phyloP scores from a whole-genome alignment of 2,888 invertebrate genomes.

The Linyphia triangularis region DNA sequence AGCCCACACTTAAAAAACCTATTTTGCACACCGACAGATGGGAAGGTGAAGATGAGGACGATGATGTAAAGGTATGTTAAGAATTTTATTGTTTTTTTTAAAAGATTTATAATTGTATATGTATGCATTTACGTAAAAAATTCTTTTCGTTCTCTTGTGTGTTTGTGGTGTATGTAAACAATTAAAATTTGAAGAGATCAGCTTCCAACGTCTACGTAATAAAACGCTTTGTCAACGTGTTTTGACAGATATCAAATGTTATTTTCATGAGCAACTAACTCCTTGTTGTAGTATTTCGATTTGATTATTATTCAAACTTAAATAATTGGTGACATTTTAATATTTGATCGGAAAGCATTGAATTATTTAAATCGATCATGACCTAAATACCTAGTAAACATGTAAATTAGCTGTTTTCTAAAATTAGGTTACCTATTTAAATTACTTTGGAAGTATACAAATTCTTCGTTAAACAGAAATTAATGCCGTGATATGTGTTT shows the following conservation, averaged over 20 bases:
- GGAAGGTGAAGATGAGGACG: slow-evolving; percentile 77
- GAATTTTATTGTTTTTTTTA: no score
- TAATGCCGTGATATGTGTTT: no score
- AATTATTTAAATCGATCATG: neutral
- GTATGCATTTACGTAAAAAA: no score
- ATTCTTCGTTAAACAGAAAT: no score
- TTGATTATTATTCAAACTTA: no score
- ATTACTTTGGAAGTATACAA: no score
- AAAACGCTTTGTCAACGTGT: neutral
- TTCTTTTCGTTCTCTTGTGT: no score
- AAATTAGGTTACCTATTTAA: neutral
- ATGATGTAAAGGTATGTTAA: slow-evolving; percentile 73
- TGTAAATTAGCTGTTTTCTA: neutral
- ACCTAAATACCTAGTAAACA: neutral
- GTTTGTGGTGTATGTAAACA: neutral
- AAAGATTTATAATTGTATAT: neutral
- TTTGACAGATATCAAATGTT: neutral
- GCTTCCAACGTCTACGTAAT: neutral
- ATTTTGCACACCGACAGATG: slow-evolving; percentile 74
- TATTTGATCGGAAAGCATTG: no score
- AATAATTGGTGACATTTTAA: no score
- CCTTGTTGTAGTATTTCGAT: no score
- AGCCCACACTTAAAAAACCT: slow-evolving; percentile 63
- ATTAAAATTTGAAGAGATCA: neutral
- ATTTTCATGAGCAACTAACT: no score